Base-by-base conservation (phyloP, 2,888 invertebrate genomes). In the Rotaria magnacalcarata region DNA sequence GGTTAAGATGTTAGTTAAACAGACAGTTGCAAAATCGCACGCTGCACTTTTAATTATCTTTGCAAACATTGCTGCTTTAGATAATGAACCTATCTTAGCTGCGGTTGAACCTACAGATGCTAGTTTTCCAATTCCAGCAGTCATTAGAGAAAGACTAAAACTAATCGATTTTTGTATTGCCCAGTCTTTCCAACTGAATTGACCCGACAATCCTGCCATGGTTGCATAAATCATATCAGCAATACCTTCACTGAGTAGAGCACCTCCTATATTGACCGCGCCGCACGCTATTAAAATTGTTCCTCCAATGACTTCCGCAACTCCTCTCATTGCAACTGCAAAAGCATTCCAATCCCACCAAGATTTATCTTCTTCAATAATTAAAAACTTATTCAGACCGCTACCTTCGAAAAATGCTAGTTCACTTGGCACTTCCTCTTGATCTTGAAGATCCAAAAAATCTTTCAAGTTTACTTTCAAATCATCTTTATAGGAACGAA, bases 301-400 rank as follows among this genome's bases (percentile, higher is more conserved):
- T 6, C 75, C 75, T 41, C 19, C 41, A 24, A 75, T 75, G 21
- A 43, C 75, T 75, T 75, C 43, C 21, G 75, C 43, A 21, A 75
- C 7, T 75, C 75, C 75, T 41, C 43, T 75, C 75, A 75, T 75
- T 19, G 75, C 75, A 75, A 75, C 75, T 19, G 75, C 75, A 43
- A 43, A 75, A 19, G 75, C 75, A 43, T 75, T 75, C 75, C 75
- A 75, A 75, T 75, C 75, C 75, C 75, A 75, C 43, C 75, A 75
- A 24, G 75, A 75, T 75, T 75, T 75, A 75, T 75, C 75, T 75
- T 75, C 75, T 75, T 75, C 4, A 43, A 75, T 75, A 43, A 75
- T 75, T 19, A 43, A 43, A 75, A 75, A 75, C 11, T 75, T 75
- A 75, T 75, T n/a, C 16, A 75, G 75, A 75, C 41, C 75, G 5